Percentiles rank a stretch among this genome's conserved stretches.
Evolutionary conservation across 1,140 invertebrate genomes (phyloP).

Genomic region (Mesaphorura yosii): DNA sequence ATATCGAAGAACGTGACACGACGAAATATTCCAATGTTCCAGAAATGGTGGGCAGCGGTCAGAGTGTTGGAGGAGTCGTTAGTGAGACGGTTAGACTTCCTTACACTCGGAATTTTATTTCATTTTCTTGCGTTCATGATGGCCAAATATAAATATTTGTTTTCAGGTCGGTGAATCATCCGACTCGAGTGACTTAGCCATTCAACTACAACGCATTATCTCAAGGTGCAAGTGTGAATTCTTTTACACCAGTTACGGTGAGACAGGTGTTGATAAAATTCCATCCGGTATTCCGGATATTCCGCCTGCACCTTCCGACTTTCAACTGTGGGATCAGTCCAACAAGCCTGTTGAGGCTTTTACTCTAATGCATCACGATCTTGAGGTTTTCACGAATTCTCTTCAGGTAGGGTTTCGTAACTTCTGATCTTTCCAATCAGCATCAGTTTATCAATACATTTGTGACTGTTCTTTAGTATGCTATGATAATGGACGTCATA

Average conservation of each 20-base stretch:
- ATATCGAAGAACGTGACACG: constrained; percentile 72
- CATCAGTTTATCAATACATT: constrained; percentile 12
- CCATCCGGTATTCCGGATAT: constrained; percentile 39
- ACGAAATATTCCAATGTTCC: constrained; percentile 66
- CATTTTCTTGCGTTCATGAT: neutral
- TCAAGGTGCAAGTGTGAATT: constrained; percentile 96
- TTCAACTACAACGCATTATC: constrained; percentile 87
- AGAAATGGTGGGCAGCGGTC: constrained; percentile 82
- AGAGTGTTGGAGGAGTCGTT: constrained; percentile 90
- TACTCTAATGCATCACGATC: constrained; percentile 93
- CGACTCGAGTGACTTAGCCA: constrained; percentile 27
- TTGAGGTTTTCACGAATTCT: constrained; percentile 94
- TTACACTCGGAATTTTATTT: neutral
- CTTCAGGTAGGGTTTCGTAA: constrained; percentile 48
- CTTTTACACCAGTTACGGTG: constrained; percentile 90
- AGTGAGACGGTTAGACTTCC: constrained; percentile 68
- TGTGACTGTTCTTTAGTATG: constrained; percentile 52
- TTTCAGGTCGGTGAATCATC: constrained; percentile 31
- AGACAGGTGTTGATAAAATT: constrained; percentile 60
- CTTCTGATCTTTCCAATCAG: neutral
- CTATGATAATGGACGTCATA: constrained; percentile 91
- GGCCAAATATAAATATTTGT: neutral
- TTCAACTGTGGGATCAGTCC: constrained; percentile 62
- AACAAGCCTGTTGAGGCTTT: constrained; percentile 90
- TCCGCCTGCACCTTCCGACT: constrained; percentile 43